phyloP scores from a whole-genome alignment of 2,113 vertebrate species.

The Myocastor coypus region DNA sequence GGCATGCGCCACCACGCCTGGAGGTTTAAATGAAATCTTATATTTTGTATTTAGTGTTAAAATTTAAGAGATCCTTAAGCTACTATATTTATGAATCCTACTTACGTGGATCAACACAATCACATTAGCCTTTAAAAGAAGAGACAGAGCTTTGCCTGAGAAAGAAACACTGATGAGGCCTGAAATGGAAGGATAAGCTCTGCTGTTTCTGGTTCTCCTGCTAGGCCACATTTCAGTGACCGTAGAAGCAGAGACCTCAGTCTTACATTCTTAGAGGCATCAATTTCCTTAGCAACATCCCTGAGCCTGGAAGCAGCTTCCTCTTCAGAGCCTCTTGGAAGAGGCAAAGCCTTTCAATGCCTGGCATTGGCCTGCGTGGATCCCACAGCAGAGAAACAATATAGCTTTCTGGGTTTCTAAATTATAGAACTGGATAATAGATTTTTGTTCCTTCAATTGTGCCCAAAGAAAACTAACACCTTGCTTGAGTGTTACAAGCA shows the following conservation, averaged over 20 bases:
- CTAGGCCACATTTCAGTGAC: neutral
- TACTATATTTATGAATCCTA: neutral
- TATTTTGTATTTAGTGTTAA: neutral
- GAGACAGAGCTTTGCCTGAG: neutral
- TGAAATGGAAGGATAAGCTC: neutral
- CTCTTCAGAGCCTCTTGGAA: neutral
- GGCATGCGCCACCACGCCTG: neutral
- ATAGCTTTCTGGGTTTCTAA: neutral
- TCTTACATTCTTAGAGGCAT: neutral
- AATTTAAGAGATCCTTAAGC: neutral
- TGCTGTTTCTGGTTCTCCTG: neutral
- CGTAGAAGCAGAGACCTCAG: neutral
- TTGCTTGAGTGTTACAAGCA: neutral
- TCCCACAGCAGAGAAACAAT: neutral
- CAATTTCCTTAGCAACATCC: neutral
- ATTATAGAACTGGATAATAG: neutral
- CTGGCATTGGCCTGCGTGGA: no score
- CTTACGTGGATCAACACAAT: neutral
- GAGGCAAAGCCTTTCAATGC: neutral
- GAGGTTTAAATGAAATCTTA: slow-evolving; percentile 23
- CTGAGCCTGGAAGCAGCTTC: neutral
- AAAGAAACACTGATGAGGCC: neutral
- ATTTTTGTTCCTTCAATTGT: neutral
- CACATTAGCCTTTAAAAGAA: neutral
- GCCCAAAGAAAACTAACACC: neutral